phyloP scores from a whole-genome alignment of 2,113 vertebrate species.

The Tenebrosternarchus preto region DNA sequence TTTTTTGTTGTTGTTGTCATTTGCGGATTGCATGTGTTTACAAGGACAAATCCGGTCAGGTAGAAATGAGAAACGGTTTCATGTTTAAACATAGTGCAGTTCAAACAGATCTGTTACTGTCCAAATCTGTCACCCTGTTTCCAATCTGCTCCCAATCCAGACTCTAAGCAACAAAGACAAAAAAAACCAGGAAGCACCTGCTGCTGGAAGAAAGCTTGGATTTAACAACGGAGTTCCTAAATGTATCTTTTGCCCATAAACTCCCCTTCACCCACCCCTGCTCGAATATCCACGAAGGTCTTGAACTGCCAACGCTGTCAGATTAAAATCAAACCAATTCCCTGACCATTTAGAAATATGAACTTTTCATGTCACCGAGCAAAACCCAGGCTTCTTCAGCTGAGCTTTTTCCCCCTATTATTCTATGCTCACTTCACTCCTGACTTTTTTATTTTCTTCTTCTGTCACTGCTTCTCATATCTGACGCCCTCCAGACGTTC shows the following conservation, averaged over 20 bases:
- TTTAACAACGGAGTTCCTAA: background rate
- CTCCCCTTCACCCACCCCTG: background rate
- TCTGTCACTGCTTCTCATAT: background rate
- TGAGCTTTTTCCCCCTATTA: slow-evolving; percentile 3
- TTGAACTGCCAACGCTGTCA: background rate
- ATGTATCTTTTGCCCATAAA: background rate
- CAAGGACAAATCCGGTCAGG: too few relatives aligned
- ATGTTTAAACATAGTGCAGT: too few relatives aligned
- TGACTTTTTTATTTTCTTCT: background rate
- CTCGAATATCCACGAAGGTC: background rate
- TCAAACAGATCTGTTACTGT: too few relatives aligned
- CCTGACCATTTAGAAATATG: background rate
- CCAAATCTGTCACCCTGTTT: too few relatives aligned
- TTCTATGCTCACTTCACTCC: background rate
- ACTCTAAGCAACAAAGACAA: too few relatives aligned
- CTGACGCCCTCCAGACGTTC: slow-evolving; percentile 6
- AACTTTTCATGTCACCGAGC: slow-evolving; percentile 6
- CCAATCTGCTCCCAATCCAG: too few relatives aligned
- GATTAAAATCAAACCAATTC: slow-evolving; percentile 5
- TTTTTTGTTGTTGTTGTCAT: too few relatives aligned
- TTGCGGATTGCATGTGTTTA: too few relatives aligned
- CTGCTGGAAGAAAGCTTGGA: background rate
- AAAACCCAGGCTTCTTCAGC: background rate
- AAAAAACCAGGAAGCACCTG: background rate
- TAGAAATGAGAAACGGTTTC: too few relatives aligned